Percentiles rank a stretch among this genome's conserved stretches.
Evolutionary conservation across 2,797 vertebrate genomes (phyloP).

Genomic region (Eulemur rubriventer): DNA sequence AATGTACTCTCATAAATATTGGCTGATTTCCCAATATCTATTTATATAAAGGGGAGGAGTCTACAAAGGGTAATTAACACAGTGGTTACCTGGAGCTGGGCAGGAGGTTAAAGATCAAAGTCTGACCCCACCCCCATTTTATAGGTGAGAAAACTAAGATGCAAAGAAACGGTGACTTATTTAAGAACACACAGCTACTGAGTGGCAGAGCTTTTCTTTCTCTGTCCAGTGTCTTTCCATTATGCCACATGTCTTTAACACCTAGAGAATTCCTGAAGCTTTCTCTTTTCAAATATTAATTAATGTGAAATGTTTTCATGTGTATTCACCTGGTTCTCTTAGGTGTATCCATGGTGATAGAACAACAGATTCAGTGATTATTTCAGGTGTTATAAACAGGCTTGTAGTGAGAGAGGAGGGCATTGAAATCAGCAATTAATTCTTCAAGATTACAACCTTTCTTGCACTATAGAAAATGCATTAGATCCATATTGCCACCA

Average conservation of each 20-base stretch:
- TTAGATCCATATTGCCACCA: background rate
- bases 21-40: background rate
- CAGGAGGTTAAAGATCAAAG: background rate
- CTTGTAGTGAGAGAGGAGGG: background rate
- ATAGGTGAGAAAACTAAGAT: background rate
- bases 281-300: background rate
- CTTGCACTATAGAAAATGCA: background rate
- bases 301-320: background rate
- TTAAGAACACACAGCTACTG: background rate
- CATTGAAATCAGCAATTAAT: background rate
- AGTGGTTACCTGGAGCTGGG: background rate
- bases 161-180: background rate
- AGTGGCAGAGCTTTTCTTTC: background rate
- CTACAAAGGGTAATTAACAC: background rate
- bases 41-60: background rate
- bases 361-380: background rate
- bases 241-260: background rate
- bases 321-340: background rate
- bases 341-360: background rate
- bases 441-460: background rate
- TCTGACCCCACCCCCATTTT: background rate
- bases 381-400: background rate
- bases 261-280: slow-evolving; percentile 38
- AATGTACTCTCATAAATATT: background rate
- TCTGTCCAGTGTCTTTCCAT: background rate